phyloP scores from a whole-genome alignment of 37 sponge, comb jelly and placozoan species.

The Ianthella basta region DNA sequence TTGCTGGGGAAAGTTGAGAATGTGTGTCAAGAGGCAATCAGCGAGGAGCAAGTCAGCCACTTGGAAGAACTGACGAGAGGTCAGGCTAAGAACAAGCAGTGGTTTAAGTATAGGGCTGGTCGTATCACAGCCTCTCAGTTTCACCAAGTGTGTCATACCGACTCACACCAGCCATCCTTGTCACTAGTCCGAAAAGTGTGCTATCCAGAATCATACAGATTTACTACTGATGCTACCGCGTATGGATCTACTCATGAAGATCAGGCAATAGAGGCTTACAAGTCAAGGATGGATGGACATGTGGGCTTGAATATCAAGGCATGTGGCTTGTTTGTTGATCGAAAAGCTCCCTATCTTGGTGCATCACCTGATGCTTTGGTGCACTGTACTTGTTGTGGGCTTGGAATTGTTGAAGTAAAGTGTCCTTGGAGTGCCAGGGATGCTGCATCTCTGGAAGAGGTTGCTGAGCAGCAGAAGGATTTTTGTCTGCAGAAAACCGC shows the following conservation, averaged over 20 bases:
- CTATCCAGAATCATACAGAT: slow-evolving; percentile 29
- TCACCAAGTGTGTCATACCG: slow-evolving; percentile 17
- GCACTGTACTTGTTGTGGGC: slow-evolving; percentile 39
- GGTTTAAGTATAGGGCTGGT: slow-evolving; percentile 34
- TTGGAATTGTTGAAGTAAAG: slow-evolving; percentile 35
- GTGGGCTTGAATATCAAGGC: neutral
- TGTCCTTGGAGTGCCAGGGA: slow-evolving; percentile 20
- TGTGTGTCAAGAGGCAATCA: neutral
- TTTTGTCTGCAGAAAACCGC: slow-evolving; percentile 22
- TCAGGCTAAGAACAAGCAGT: slow-evolving; percentile 18
- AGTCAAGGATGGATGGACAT: slow-evolving; percentile 3
- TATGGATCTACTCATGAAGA: slow-evolving; percentile 29
- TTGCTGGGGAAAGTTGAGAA: slow-evolving; percentile 5
- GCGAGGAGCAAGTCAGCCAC: neutral
- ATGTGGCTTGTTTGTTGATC: neutral
- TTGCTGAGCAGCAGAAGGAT: neutral
- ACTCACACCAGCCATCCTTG: slow-evolving; percentile 16
- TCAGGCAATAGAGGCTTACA: slow-evolving; percentile 6
- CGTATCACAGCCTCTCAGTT: slow-evolving; percentile 50
- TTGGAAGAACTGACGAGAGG: neutral
- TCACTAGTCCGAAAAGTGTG: slow-evolving; percentile 32
- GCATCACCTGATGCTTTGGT: slow-evolving; percentile 36
- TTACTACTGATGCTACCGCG: slow-evolving; percentile 23
- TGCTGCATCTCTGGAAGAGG: neutral
- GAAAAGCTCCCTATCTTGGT: slow-evolving; percentile 14